Conservation (phyloP, 2,888 invertebrate species). For the Proisotoma minuta region DNA sequence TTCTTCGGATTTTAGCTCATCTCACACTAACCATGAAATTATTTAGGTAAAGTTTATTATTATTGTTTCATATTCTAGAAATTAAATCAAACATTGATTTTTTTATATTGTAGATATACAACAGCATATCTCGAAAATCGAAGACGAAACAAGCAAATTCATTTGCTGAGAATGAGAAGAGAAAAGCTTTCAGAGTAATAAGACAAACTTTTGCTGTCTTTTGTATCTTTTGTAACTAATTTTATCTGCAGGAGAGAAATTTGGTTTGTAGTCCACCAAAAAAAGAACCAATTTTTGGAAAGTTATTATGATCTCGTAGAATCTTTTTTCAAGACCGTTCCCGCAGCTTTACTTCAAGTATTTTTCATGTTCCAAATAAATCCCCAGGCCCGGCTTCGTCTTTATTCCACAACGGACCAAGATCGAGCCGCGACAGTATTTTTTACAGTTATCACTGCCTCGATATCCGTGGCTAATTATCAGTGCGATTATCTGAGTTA, state of each 20-base stretch:
- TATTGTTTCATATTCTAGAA: neutral
- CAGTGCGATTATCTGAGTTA: slow-evolving; percentile 13
- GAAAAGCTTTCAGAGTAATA: slow-evolving; percentile 1
- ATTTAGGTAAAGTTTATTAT: slow-evolving; percentile 5
- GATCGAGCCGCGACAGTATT: slow-evolving; percentile 19
- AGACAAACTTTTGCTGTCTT: too few species aligned
- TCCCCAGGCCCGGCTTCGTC: slow-evolving; percentile 6
- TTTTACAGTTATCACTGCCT: slow-evolving; percentile 13
- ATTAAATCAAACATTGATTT: neutral
- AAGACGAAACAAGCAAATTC: slow-evolving; percentile 6
- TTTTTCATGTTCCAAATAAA: slow-evolving; percentile 19
- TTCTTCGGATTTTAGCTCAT: slow-evolving; percentile 14
- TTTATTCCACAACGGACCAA: slow-evolving; percentile 15
- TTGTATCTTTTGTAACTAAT: too few species aligned
- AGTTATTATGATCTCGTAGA: slow-evolving; percentile 21
- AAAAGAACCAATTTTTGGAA: slow-evolving; percentile 20
- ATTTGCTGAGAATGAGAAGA: slow-evolving; percentile 4
- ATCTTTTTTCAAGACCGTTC: slow-evolving; percentile 20
- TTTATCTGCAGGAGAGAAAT: slow-evolving; percentile 13
- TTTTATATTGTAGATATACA: slow-evolving; percentile 9
- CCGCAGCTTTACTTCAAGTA: slow-evolving; percentile 20
- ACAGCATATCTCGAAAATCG: slow-evolving; percentile 19
- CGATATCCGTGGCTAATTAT: slow-evolving; percentile 13
- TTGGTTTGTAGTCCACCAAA: slow-evolving; percentile 9
- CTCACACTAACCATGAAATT: slow-evolving; percentile 21